Base-by-base conservation (phyloP, 1,140 invertebrate species). In the Diachasmimorpha longicaudata region DNA sequence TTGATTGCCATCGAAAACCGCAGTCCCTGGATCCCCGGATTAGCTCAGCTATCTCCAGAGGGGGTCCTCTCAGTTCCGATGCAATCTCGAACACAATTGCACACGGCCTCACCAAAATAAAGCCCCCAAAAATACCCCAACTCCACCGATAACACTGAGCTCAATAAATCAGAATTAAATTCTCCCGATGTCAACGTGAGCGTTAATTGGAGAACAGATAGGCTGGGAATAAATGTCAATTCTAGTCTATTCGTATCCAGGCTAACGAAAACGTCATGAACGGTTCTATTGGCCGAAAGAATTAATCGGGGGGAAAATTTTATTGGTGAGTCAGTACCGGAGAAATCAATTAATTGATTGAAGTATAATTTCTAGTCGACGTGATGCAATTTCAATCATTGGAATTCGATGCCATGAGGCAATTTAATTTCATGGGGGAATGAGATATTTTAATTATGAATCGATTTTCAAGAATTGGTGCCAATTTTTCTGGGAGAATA, bases 331-430 rank as follows among this genome's bases (percentile, higher is more conserved):
- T 63, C 58, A 25, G 4, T 25, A 21, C 58, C 13, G 11, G 23
- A 63, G 58, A 63, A 55, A 63, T 31, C 58, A 63, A 63, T 25
- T 63, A 63, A 63, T 63, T 63, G 58, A 63, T 63, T 63, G 21
- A 63, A 63, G 58, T 63, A 63, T 63, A 63, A 63, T 10, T 63
- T 63, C 21, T 25, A 23, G 58, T 4, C 1, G 4, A 58, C 52
- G 58, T 63, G 58, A 63, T 63, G 58, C 58, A 63, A 63, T 25
- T 63, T 14, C 58, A 25, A 63, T 63, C 58, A 63, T 63, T 63
- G 58, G 58, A 63, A 63, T 63, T 25, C 58, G 5, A 63, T 52
- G 9, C 48, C 5, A 14, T n/a, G 9, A 6, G 48, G 16, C 4
- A 11, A 63, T 63, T 63, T 23, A 63, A 63, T 63, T 63, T 63